These are phyloP conservation scores for Gymnosoma rotundatum DNA, from an alignment of 2,888 invertebrate species.

Conservation along the genomic window DNA sequence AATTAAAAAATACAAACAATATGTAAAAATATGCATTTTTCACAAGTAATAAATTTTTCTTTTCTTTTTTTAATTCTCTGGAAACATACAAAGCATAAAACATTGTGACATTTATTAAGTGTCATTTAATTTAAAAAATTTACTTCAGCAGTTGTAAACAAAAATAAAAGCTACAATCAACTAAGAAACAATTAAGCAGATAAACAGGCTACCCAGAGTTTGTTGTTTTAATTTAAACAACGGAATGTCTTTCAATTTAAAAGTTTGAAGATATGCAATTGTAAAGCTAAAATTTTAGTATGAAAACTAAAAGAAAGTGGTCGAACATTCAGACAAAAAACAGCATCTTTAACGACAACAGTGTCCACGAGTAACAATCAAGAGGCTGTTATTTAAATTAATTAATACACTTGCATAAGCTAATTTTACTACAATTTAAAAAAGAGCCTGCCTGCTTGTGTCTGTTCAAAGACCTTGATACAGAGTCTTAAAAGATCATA, in stretches of 20 bases:
- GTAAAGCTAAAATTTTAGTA: slow-evolving; percentile 17
- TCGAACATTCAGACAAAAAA: slow-evolving; percentile 22
- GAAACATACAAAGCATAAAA: slow-evolving; percentile 4
- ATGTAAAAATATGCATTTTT: slow-evolving; percentile 22
- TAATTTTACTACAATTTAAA: background rate
- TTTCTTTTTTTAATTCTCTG: background rate
- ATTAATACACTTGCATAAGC: slow-evolving; percentile 61
- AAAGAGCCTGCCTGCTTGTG: slow-evolving; percentile 17
- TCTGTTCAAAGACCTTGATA: background rate
- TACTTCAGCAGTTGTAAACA: slow-evolving; percentile 9
- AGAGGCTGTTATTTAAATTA: slow-evolving; percentile 69
- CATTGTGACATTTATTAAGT: slow-evolving; percentile 44
- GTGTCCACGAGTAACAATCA: slow-evolving; percentile 62
- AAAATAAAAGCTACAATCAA: background rate
- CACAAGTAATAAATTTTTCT: background rate
- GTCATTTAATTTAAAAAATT: slow-evolving; percentile 63
- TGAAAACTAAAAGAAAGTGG: slow-evolving; percentile 22
- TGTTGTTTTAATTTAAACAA: slow-evolving; percentile 20
- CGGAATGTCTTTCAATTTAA: slow-evolving; percentile 37
- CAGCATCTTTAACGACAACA: slow-evolving; percentile 33
- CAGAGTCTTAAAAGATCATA: slow-evolving; percentile 10
- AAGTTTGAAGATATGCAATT: background rate
- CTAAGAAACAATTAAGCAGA: background rate
- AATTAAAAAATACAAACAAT: too few species aligned
- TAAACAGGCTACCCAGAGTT: slow-evolving; percentile 34